These are phyloP conservation scores for Tetranychus piercei DNA, from an alignment of 2,888 invertebrate species.

Conservation along the genomic window DNA sequence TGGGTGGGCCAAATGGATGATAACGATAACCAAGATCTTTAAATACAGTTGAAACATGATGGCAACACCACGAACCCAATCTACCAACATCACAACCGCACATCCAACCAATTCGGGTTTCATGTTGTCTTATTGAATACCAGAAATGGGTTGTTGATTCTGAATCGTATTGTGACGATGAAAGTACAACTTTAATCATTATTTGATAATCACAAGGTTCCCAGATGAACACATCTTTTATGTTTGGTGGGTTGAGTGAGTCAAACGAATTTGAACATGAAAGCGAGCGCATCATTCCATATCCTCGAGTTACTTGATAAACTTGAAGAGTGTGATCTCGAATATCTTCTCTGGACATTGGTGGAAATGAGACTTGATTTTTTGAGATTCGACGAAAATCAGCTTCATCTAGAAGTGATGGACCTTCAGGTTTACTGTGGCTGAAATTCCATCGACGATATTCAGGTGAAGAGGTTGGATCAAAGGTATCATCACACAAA, in stretches of 20 bases:
- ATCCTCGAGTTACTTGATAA: not conserved
- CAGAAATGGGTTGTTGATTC: not conserved
- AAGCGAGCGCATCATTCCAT: not conserved
- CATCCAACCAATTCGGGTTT: slow-evolving; percentile 2
- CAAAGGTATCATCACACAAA: not conserved
- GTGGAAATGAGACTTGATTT: not conserved
- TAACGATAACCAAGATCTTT: not conserved
- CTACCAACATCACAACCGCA: not conserved
- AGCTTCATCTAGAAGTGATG: not conserved
- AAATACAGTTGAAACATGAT: not conserved
- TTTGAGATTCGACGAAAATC: not conserved
- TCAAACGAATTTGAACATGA: not conserved
- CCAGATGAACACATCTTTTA: not conserved
- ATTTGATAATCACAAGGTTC: not conserved
- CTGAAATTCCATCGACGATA: not conserved
- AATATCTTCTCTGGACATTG: slow-evolving; percentile 4
- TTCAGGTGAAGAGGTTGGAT: not conserved
- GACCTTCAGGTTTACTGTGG: not conserved
- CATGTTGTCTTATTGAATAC: not conserved
- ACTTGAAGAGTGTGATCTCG: slow-evolving; percentile 7
- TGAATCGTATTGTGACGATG: not conserved
- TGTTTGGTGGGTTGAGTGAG: not conserved
- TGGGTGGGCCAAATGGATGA: not conserved
- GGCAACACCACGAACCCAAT: not conserved
- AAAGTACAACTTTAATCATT: not conserved